Conservation (phyloP, 2,797 vertebrate genomes). For the Perodicticus potto region DNA sequence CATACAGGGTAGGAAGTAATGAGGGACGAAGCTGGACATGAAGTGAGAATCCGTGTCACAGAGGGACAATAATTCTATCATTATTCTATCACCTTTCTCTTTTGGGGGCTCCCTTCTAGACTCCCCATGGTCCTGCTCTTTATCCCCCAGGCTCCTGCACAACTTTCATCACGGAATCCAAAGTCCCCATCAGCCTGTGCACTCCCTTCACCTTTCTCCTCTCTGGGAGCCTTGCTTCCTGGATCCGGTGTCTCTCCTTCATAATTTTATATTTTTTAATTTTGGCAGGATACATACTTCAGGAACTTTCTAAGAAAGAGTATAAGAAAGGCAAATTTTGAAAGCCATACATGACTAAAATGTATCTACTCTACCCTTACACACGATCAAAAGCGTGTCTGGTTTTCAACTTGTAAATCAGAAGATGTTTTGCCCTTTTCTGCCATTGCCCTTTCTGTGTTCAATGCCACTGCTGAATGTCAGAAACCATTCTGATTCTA, state of each 20-base stretch:
- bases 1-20: not conserved
- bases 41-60: not conserved
- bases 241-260: not conserved
- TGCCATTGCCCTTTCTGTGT: not conserved
- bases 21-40: not conserved
- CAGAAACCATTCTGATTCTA: not conserved
- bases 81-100: not conserved
- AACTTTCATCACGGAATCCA: not conserved
- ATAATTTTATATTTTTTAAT: not conserved
- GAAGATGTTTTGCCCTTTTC: not conserved
- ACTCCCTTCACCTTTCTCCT: not conserved
- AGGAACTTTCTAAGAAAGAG: not conserved
- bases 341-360: conserved; percentile 23
- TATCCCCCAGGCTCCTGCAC: not conserved
- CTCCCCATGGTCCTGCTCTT: not conserved
- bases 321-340: not conserved
- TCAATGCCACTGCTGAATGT: not conserved
- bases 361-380: not conserved
- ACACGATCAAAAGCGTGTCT: not conserved
- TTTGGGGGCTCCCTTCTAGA: not conserved
- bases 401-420: not conserved
- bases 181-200: not conserved
- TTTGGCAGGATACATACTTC: not conserved
- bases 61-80: not conserved
- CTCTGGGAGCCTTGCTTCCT: not conserved